Evolutionary conservation across 2,797 vertebrate genomes (phyloP).

Genomic region (Sebastes kiyomatsui): DNA sequence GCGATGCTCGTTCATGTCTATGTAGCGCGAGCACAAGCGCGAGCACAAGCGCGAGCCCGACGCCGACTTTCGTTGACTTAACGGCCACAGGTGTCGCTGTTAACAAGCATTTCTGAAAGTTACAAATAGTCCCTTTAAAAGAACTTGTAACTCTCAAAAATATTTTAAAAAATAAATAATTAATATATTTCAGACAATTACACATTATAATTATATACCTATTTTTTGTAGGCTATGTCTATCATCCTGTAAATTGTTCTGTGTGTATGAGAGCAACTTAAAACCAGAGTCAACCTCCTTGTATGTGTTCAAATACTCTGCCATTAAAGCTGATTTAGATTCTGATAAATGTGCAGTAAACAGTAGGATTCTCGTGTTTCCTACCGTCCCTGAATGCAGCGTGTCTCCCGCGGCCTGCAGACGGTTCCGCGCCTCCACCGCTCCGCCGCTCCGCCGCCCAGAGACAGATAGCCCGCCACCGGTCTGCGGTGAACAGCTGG

Average conservation of each 20-base stretch:
- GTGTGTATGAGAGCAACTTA: background rate
- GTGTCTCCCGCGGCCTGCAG: background rate
- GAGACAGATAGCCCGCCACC: background rate
- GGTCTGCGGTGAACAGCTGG: conserved; percentile 76
- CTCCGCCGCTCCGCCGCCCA: background rate
- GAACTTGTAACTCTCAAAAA: too few relatives aligned
- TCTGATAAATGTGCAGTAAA: background rate
- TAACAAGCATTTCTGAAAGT: too few relatives aligned
- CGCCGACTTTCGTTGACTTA: too few relatives aligned
- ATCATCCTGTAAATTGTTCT: background rate
- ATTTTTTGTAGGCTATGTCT: background rate
- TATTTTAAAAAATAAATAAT: accelerated
- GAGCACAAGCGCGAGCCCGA: too few relatives aligned
- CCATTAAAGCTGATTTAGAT: background rate
- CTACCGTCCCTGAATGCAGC: conserved; percentile 30
- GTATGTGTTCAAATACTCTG: background rate
- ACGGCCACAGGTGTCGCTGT: too few relatives aligned
- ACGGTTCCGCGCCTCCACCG: conserved; percentile 2
- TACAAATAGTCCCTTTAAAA: too few relatives aligned
- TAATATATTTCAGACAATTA: too few relatives aligned
- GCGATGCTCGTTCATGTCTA: too few relatives aligned
- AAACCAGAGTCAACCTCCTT: background rate
- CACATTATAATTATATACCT: background rate
- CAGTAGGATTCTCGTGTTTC: background rate
- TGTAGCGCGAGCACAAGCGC: too few relatives aligned